Evolutionary conservation across 2,888 invertebrate species (phyloP), one percentile per base, ranked within the genome.

Genomic region (Yponomeuta malinellus): DNA sequence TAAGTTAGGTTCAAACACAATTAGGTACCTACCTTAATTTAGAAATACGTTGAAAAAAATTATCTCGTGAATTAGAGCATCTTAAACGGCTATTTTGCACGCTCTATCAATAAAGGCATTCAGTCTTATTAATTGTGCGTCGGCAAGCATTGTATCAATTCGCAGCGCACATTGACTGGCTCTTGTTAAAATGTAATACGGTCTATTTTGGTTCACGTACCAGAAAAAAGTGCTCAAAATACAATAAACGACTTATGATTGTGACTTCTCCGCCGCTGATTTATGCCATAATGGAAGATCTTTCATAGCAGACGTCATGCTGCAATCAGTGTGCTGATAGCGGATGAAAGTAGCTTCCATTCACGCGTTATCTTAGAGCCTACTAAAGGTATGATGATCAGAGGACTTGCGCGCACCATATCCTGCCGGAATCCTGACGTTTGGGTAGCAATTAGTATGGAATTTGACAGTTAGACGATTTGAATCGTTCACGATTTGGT

Each of bases 51-150:
- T 0, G 43, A 43, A 43, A 8, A 43, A 43, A 43, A 43, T 43
- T 43, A 12, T 12, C 52, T 12, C 52, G 15, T 59, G 52, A 59
- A 59, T 59, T 59, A 15, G 15, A 59, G 52, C 52, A 59, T 59
- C 52, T 59, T 59, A 0, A 8, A 59, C 15, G 15, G 52, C 52
- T 59, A 59, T 59, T 70, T 64, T 71, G 78, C 80, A 81, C 78
- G 81, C 83, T 37, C 2, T 80, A 83, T 82, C 82, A 85, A 84
- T 84, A 81, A 80, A 81, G 77, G 77, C 80, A 81, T 80, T 78
- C 75, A 78, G 75, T 69, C 71, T 73, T 29, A 52, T 29, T 15
- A 68, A 68, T 48, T 43, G 29, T 59, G 52, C 52, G 15, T 59
- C 65, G 6, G 31, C 64, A 29, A 65, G 29, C 65, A 31, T 65